These are phyloP conservation scores for Pandemis heparana DNA, from an alignment of 2,888 invertebrate species.

Conservation along the genomic window DNA sequence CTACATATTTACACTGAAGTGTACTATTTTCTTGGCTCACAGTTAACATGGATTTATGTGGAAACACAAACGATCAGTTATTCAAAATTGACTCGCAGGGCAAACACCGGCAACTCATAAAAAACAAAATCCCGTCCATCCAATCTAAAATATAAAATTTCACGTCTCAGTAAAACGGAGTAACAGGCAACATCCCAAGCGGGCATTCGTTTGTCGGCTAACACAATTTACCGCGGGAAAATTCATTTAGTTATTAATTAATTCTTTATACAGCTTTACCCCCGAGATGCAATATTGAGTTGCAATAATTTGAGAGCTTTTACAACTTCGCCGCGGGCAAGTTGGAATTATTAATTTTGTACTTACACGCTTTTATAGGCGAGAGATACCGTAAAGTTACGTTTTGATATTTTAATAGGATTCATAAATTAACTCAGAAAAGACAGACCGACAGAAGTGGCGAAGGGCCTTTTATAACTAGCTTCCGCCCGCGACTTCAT, in stretches of 20 bases:
- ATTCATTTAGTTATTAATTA: conserved; percentile 35
- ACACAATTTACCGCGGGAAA: conserved; percentile 28
- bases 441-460: too few species aligned
- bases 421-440: conserved; percentile 17
- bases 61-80: neutral
- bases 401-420: neutral
- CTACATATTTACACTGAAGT: neutral
- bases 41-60: neutral
- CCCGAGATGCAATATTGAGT: conserved; percentile 35
- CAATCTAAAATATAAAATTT: conserved; percentile 21
- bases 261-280: conserved; percentile 15
- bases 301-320: conserved; percentile 30
- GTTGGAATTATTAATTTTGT: conserved; percentile 29
- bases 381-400: conserved; percentile 4
- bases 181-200: conserved; percentile 28
- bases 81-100: neutral
- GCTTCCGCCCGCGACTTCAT: too few species aligned
- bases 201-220: conserved; percentile 29
- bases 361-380: conserved; percentile 8
- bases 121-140: conserved; percentile 18
- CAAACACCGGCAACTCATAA: conserved; percentile 6
- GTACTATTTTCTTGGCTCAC: neutral
- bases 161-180: conserved; percentile 31
- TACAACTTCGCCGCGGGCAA: conserved; percentile 10
- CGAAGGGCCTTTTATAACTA: too few species aligned